These are phyloP conservation scores for Aporophyla lueneburgensis DNA, from an alignment of 2,888 invertebrate species.

Conservation along the genomic window DNA sequence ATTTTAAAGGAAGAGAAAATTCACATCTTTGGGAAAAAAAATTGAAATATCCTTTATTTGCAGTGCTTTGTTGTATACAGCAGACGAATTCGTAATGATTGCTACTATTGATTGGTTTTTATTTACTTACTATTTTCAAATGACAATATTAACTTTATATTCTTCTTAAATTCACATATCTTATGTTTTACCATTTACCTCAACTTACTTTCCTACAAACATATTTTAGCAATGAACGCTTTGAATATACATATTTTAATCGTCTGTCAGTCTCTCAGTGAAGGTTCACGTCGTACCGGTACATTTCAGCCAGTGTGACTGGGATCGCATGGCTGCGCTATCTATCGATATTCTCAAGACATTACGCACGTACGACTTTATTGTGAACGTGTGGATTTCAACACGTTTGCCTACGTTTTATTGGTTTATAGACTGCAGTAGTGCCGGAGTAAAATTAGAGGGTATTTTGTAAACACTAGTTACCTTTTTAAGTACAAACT, in stretches of 20 bases:
- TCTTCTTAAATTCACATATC: neutral
- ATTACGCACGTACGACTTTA: conserved; percentile 60
- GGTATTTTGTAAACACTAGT: conserved; percentile 27
- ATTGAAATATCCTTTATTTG: conserved; percentile 44
- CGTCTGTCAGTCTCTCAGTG: conserved; percentile 7
- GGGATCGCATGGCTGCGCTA: conserved; percentile 40
- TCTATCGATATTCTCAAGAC: conserved; percentile 52
- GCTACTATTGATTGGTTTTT: no score
- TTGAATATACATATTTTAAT: conserved; percentile 10
- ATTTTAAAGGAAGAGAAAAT: conserved; percentile 12
- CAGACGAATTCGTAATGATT: no score
- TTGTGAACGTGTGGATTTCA: conserved; percentile 61
- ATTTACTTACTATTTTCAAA: neutral
- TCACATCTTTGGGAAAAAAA: conserved; percentile 39
- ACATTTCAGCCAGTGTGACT: conserved; percentile 36
- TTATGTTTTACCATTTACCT: neutral
- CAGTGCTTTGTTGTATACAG: no score
- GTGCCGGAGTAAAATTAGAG: conserved; percentile 7
- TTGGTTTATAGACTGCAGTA: conserved; percentile 33
- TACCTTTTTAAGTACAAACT: neutral
- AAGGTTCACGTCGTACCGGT: conserved; percentile 28
- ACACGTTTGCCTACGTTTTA: conserved; percentile 61
- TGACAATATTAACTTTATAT: neutral
- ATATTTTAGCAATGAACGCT: neutral
- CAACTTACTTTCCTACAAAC: neutral